Evolutionary conservation across 2,113 vertebrate genomes (phyloP).

Genomic region (Perognathus longimembris): DNA sequence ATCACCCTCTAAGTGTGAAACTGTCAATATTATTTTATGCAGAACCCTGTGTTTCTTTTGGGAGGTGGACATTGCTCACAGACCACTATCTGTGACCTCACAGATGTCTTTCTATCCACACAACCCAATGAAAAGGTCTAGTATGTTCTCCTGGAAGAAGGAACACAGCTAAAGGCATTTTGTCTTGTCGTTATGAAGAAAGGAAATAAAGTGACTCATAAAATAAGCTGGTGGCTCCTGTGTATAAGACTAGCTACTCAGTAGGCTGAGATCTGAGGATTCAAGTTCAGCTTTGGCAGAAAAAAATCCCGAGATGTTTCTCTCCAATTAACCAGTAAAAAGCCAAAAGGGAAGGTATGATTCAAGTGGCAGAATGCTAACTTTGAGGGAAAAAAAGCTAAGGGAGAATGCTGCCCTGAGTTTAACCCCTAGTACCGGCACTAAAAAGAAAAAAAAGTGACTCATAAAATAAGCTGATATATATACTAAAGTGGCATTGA

Average conservation of each 20-base stretch:
- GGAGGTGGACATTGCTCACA: neutral
- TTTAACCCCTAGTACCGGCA: too few species aligned
- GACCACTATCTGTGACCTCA: neutral
- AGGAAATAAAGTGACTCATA: neutral
- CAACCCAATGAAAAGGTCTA: neutral
- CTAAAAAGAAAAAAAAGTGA: neutral
- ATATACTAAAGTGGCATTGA: neutral
- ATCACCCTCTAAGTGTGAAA: neutral
- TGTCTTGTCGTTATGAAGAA: neutral
- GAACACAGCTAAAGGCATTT: neutral
- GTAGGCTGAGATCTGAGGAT: too few species aligned
- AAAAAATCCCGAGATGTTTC: too few species aligned
- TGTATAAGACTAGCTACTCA: too few species aligned
- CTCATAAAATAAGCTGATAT: neutral
- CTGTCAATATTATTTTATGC: neutral
- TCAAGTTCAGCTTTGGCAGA: too few species aligned
- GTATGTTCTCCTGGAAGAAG: neutral
- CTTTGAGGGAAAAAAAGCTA: too few species aligned
- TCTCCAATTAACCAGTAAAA: too few species aligned
- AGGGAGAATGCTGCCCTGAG: too few species aligned
- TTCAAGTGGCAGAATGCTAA: too few species aligned
- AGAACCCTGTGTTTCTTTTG: neutral
- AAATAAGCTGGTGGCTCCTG: neutral
- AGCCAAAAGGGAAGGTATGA: too few species aligned
- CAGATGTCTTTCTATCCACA: neutral